Evolutionary conservation across 2,888 invertebrate species (phyloP), one percentile per base, ranked within the genome.

Genomic region (Drosophila conformis): DNA sequence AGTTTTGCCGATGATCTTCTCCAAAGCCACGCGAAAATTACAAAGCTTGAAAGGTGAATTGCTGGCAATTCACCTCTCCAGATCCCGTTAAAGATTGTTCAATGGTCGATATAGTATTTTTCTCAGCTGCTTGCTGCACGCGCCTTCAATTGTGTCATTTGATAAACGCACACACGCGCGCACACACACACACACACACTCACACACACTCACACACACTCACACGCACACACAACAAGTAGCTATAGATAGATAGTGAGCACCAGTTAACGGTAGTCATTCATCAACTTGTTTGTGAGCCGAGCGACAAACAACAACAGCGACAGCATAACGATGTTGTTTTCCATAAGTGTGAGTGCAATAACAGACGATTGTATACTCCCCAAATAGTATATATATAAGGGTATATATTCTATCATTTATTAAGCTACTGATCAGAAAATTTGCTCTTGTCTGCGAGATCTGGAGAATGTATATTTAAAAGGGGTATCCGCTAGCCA

Each of bases 241-340:
- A 7, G 21, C n/a, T 10, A 3, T n/a, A 46, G n/a, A 35, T 6
- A 38, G 49, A 40, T 40, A 65, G 42, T 40, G 38, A 4, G n/a
- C 56, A 69, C 46, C 57, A 54, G 59, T 53, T 70, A 58, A 40
- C 40, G 76, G 40, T 48, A 64, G 68, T 64, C 73, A 73, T 76
- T 76, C 58, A 73, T 76, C 77, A 77, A 69, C 56, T 73, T 76
- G 77, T 76, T 76, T 72, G 67, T 67, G 57, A 51, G 62, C 48
- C 72, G 38, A 35, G 49, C 40, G 77, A 57, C 64, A 62, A 58
- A 65, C 60, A 51, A 52, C n/a, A 49, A 8, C 25, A 29, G 38
- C 27, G 21, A 8, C 42, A 38, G 36, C 21, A 18, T 27, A 38
- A 48, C 27, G 53, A 35, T 18, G 11, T n/a, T n/a, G 8, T 38